Evolutionary conservation across 30 jellyfish, hydroid and myxozoan genomes (phyloP), one percentile per base, ranked within the genome.

Genomic region (Chironex yamaguchii): DNA sequence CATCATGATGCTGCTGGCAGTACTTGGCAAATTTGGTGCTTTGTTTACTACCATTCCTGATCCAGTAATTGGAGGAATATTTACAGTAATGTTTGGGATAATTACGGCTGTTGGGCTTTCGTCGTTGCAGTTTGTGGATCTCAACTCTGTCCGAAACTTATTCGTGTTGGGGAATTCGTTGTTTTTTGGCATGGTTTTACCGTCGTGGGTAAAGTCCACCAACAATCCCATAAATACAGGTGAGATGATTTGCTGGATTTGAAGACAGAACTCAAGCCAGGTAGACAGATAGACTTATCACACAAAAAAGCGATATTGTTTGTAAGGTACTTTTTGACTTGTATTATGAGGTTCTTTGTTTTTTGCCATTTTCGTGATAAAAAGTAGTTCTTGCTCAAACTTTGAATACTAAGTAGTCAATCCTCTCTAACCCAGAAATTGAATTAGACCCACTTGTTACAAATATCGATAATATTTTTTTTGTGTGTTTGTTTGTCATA

Each of bases 51-150:
- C 99, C 4, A 84, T 93, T 1, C 99, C 99, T 0, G 96, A 93
- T 54, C 99, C 99, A 29, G 92, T 93, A 1, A 84, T 93, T 24
- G 99, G 99, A 28, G 99, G 99, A 20, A 93, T 93, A 34, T 93
- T 93, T 64, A 76, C 76, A 27, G 92, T 84, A 35, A 88, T 93
- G 97, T 93, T 93, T 83, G 99, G 99, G n/a, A 93, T 93, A 96
- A 84, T 93, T 21, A 78, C 95, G 33, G 98, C 98, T 62, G 96
- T 93, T 36, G 98, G 98, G 21, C 80, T 93, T 0, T 92, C 98
- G 1, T 71, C 97, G 14, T 54, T 93, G 72, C 98, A 93, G 70
- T 93, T 34, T 52, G 91, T 81, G 14, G 97, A 93, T 70, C 65
- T 93, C 48, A 81, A 76, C 31, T 93, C 98, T 6, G 82, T 83